These are phyloP conservation scores for Cyphomyrmex costatus DNA, from an alignment of 1,140 invertebrate species.

Conservation along the genomic window DNA sequence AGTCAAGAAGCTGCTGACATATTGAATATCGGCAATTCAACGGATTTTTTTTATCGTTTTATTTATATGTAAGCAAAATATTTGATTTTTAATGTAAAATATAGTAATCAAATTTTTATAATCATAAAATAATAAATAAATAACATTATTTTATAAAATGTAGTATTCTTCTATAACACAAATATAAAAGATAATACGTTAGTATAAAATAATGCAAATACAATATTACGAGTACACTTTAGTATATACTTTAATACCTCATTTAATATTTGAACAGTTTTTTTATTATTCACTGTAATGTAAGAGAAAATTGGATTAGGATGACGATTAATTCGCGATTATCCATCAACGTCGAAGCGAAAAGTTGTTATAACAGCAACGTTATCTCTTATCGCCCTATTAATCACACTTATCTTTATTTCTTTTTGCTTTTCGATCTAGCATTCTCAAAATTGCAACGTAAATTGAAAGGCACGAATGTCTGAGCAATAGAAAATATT, in stretches of 20 bases:
- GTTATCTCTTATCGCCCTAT: slow-evolving; percentile 20
- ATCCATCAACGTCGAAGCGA: slow-evolving; percentile 45
- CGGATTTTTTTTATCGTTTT: not conserved
- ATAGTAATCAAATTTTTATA: not conserved
- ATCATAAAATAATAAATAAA: not conserved
- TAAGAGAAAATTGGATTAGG: not conserved
- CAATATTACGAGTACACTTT: not conserved
- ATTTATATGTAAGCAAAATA: not conserved
- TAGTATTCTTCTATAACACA: not conserved
- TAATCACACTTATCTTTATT: slow-evolving; percentile 55
- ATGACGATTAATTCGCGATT: slow-evolving; percentile 31
- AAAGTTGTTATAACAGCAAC: slow-evolving; percentile 40
- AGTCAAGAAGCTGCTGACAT: not conserved
- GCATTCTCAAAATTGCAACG: slow-evolving; percentile 19
- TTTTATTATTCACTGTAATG: slow-evolving; percentile 13
- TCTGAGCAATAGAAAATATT: slow-evolving; percentile 30
- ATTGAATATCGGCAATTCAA: not conserved
- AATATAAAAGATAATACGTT: not conserved
- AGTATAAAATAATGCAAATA: not conserved
- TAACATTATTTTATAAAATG: not conserved
- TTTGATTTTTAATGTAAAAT: slow-evolving; percentile 12
- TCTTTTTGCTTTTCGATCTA: slow-evolving; percentile 34
- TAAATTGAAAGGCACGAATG: slow-evolving; percentile 18
- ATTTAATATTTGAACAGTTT: not conserved
- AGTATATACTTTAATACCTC: not conserved